phyloP scores from a whole-genome alignment of 1,140 invertebrate genomes.

The Bacillus rossius region DNA sequence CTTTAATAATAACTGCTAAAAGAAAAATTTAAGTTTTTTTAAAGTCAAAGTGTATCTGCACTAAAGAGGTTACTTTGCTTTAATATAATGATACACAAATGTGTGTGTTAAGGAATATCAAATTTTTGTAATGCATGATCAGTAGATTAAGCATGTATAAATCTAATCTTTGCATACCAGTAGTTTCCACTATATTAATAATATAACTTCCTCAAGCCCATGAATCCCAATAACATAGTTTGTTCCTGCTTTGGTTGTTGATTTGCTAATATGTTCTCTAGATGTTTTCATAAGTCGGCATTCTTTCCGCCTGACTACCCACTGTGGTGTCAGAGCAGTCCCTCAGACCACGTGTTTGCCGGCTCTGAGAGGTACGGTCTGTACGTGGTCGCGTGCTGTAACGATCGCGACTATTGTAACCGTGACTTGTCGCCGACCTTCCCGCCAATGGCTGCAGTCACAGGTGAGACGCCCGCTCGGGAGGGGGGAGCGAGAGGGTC shows the following conservation, averaged over 20 bases:
- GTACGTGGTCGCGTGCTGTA: conserved; percentile 48
- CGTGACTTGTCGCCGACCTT: conserved; percentile 43
- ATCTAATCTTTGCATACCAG: too few relatives aligned
- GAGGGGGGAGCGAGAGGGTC: too few relatives aligned
- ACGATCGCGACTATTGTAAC: conserved; percentile 54
- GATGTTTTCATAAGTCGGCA: conserved; percentile 48
- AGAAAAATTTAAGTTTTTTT: too few relatives aligned
- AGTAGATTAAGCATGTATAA: background rate
- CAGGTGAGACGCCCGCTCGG: background rate
- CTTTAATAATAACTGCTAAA: too few relatives aligned
- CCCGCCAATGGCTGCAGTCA: conserved; percentile 38
- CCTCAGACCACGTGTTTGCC: conserved; percentile 15
- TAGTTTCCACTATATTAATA: too few relatives aligned
- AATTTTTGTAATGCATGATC: conserved; percentile 3
- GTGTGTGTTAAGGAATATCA: background rate
- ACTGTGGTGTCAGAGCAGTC: conserved; percentile 42
- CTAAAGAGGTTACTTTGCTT: too few relatives aligned
- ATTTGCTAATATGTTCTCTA: conserved; percentile 22
- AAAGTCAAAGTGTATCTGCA: too few relatives aligned
- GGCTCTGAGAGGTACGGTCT: conserved; percentile 30
- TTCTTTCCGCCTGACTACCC: conserved; percentile 47
- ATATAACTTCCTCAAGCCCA: too few relatives aligned
- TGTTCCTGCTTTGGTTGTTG: too few relatives aligned
- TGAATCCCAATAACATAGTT: too few relatives aligned
- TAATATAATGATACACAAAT: too few relatives aligned